A percentile compares a stretch with the other conserved stretches of the same genome.
phyloP scores from a whole-genome alignment of 1,140 invertebrate species.

The Drosophila rufa region DNA sequence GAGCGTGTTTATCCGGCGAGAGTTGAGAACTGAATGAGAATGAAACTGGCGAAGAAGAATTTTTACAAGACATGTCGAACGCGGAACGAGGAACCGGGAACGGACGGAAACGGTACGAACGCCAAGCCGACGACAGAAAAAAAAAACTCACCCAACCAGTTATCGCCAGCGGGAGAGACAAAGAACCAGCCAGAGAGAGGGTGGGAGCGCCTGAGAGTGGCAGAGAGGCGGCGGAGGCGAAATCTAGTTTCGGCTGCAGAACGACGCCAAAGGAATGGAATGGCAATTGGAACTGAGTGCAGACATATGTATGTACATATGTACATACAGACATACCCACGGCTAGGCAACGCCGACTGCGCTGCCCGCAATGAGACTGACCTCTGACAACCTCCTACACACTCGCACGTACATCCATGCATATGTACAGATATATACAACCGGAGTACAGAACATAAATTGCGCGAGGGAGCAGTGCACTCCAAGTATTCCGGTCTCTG shows the following conservation, averaged over 20 bases:
- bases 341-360: constrained; percentile 56
- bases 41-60: constrained; percentile 66
- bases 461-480: constrained; percentile 76
- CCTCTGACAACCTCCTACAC: constrained; percentile 83
- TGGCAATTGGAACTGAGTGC: constrained; percentile 66
- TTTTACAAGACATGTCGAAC: constrained; percentile 66
- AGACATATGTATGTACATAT: constrained; percentile 23
- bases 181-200: constrained; percentile 54
- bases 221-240: constrained; percentile 53
- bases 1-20: constrained; percentile 75
- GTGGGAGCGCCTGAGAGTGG: constrained; percentile 17
- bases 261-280: constrained; percentile 57
- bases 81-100: constrained; percentile 41
- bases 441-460: constrained; percentile 63
- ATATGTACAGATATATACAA: constrained; percentile 33
- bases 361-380: constrained; percentile 78
- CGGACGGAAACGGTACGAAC: constrained; percentile 39
- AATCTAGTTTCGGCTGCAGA: constrained; percentile 76
- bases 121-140: constrained; percentile 32
- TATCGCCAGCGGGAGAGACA: constrained; percentile 60
- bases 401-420: constrained; percentile 26
- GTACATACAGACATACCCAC: constrained; percentile 21
- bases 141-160: constrained; percentile 81
- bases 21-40: constrained; percentile 79
- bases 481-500: constrained; percentile 60